A percentile compares a stretch with the other conserved stretches of the same genome.
These are phyloP conservation scores for Chroicocephalus ridibundus DNA, from an alignment of 2,113 vertebrate species.

Conservation along the genomic window DNA sequence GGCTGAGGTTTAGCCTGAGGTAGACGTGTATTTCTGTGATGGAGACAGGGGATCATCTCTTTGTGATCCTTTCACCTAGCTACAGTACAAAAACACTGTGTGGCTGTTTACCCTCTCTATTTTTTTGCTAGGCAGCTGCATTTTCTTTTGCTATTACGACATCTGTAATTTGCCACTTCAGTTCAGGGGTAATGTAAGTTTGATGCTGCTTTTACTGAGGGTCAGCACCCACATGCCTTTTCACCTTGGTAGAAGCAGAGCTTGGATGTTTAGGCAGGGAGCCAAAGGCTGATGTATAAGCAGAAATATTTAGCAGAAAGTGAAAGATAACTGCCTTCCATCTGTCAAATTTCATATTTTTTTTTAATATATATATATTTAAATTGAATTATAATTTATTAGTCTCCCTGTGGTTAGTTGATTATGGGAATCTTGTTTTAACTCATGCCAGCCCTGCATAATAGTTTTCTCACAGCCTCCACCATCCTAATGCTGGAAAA, in stretches of 20 bases:
- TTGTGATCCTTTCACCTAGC: neutral
- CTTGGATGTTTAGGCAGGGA: neutral
- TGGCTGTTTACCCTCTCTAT: neutral
- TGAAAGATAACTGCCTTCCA: neutral
- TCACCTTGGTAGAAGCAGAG: neutral
- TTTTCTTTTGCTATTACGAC: neutral
- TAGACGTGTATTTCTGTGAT: neutral
- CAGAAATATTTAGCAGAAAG: neutral
- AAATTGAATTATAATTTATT: neutral
- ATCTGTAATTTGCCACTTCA: neutral
- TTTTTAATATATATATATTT: neutral
- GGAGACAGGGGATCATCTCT: neutral
- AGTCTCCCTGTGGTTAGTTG: neutral
- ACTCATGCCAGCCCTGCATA: neutral
- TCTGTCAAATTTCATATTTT: neutral
- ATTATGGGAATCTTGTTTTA: slow-evolving; percentile 13
- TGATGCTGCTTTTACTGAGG: neutral
- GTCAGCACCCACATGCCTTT: neutral
- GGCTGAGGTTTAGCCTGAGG: neutral
- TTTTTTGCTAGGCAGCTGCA: neutral
- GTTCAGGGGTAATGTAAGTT: neutral
- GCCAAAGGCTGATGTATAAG: neutral
- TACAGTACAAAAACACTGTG: neutral
- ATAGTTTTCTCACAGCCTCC: slow-evolving; percentile 24
- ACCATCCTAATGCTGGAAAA: slow-evolving; percentile 37